A percentile compares a stretch with the other conserved stretches of the same genome.
phyloP scores from a whole-genome alignment of 2,888 invertebrate genomes.

The Petrophora chlorosata region DNA sequence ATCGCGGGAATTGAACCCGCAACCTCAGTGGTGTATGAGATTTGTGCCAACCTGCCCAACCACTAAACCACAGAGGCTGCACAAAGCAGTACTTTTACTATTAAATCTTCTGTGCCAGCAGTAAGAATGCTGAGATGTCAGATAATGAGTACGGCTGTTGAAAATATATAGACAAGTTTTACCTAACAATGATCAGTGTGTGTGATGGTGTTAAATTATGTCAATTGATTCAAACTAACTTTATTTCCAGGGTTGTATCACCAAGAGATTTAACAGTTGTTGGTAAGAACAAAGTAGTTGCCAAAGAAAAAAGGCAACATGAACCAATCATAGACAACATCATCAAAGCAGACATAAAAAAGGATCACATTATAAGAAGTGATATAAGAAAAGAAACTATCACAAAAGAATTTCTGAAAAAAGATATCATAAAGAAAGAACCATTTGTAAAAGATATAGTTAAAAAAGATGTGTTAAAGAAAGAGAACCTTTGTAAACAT shows the following conservation, averaged over 20 bases:
- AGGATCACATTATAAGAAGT: slow-evolving; percentile 22
- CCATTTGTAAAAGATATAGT: slow-evolving; percentile 5
- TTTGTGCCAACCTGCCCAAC: too few species aligned
- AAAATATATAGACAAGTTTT: too few species aligned
- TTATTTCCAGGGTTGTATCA: slow-evolving; percentile 62
- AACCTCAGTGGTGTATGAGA: too few species aligned
- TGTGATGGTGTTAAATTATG: neutral
- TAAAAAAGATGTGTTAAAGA: slow-evolving; percentile 20
- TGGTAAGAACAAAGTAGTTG: slow-evolving; percentile 63
- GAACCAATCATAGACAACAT: slow-evolving; percentile 26
- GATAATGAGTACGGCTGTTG: too few species aligned
- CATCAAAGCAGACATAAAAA: slow-evolving; percentile 36
- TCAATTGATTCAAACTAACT: neutral
- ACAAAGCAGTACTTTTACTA: too few species aligned
- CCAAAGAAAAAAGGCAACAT: slow-evolving; percentile 47
- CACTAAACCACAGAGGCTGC: too few species aligned
- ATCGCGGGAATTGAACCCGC: too few species aligned
- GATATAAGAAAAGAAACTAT: slow-evolving; percentile 33
- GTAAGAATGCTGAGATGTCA: too few species aligned
- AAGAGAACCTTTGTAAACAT: slow-evolving; percentile 16
- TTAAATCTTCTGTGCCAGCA: too few species aligned
- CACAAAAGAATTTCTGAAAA: slow-evolving; percentile 38
- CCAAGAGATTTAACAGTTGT: slow-evolving; percentile 70
- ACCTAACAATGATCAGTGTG: too few species aligned
- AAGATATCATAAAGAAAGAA: too few species aligned